phyloP scores from a whole-genome alignment of 2,888 invertebrate species.

The Caenorhabditis panamensis region DNA sequence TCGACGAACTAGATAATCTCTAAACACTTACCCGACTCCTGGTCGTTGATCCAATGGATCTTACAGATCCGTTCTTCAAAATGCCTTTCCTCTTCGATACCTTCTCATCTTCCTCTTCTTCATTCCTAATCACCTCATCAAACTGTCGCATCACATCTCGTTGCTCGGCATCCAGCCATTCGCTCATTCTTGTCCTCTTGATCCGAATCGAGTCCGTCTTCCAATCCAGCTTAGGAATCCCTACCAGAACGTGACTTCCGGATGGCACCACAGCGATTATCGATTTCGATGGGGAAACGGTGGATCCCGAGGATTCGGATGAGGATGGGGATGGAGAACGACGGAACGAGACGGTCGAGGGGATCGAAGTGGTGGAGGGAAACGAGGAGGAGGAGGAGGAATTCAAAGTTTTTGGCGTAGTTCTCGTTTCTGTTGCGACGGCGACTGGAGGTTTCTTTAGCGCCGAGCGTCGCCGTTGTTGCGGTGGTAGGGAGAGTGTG shows the following conservation, averaged over 20 bases:
- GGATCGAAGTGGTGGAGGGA: slow-evolving; percentile 14
- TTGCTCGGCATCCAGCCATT: slow-evolving; percentile 57
- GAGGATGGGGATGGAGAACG: slow-evolving; percentile 12
- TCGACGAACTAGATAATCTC: too few relatives aligned
- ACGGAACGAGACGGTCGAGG: slow-evolving; percentile 22
- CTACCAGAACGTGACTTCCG: slow-evolving; percentile 44
- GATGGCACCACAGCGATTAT: slow-evolving; percentile 45
- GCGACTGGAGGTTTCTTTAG: slow-evolving; percentile 14
- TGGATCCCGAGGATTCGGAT: slow-evolving; percentile 10
- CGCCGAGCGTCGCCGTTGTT: slow-evolving; percentile 8
- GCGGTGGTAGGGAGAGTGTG: slow-evolving; percentile 24
- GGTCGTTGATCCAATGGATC: slow-evolving; percentile 15
- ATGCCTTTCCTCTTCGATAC: slow-evolving; percentile 19
- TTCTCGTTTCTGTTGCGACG: not conserved
- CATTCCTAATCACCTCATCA: slow-evolving; percentile 46
- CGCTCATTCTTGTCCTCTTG: slow-evolving; percentile 46
- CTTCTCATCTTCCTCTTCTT: slow-evolving; percentile 36
- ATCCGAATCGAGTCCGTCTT: slow-evolving; percentile 56
- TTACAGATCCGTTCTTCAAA: slow-evolving; percentile 23
- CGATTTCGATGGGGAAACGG: slow-evolving; percentile 12
- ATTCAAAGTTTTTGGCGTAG: not conserved
- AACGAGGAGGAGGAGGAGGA: slow-evolving; percentile 8
- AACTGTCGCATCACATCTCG: slow-evolving; percentile 54
- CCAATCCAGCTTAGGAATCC: slow-evolving; percentile 45
- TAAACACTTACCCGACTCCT: not conserved